Base-by-base conservation (phyloP, 2,888 invertebrate species). In the Tetramorium bicarinatum region DNA sequence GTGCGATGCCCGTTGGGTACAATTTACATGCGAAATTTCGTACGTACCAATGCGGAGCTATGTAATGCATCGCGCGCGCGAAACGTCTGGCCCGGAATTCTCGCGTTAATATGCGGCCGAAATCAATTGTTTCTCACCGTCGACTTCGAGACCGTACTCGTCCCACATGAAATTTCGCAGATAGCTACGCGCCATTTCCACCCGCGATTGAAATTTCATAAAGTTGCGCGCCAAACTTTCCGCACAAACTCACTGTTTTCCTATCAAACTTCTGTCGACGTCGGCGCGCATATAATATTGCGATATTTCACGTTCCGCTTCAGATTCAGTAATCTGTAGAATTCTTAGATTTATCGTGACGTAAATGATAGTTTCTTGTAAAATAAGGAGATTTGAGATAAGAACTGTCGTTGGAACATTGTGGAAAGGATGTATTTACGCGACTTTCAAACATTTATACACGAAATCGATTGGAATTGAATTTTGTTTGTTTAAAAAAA, bases 1-100 rank as follows among this genome's bases (percentile, higher is more conserved):
- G 13, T 41, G 52, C 54, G 52, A 54, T 44, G 41, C 54, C 77
- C 77, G 29, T 18, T 56, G 71, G 72, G 54, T 69, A 41, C 72
- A 71, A 79, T 79, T 79, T 79, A 71, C 79, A 79, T 59, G 34
- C 34, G 47, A 21, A 72, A 79, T 79, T 79, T 79, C 79, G 13
- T 49, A 49, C 21, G 18, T 56, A 67, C 15, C n/a, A 21, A 6
- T 3, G 54, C 71, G 44, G n/a, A 69, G 13, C 41, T n/a, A n/a
- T 56, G 54, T 71, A 44, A 71, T n/a, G 69, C 41, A 49, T 69
- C 44, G 66, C 21, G 75, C 49, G 61, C 62, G 25, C 44, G 62
- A 29, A 25, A n/a, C 41, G 41, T 41, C 67, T 54, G 54, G 9
- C 34, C n/a, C 29, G 44, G n/a, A 56, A 79, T 56, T 72, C 72